Conservation (phyloP, 2,888 invertebrate genomes). For the Mimumesa dahlbomi region DNA sequence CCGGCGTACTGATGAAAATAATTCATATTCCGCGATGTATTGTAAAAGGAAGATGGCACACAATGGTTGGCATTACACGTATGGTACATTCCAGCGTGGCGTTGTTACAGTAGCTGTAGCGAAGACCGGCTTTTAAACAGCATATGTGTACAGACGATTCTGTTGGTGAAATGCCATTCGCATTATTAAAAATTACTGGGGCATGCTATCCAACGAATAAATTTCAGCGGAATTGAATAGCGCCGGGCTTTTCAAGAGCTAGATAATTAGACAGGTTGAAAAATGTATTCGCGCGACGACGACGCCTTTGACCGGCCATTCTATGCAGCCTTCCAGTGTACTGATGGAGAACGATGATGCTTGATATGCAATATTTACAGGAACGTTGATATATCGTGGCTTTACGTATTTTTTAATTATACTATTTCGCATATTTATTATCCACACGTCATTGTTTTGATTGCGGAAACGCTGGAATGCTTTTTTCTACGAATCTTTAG, state of each 20-base stretch:
- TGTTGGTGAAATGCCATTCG: slow-evolving; percentile 34
- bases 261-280: slow-evolving; percentile 66
- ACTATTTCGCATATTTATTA: no score
- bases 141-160: neutral
- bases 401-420: no score
- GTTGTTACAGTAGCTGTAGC: neutral
- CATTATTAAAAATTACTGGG: slow-evolving; percentile 61
- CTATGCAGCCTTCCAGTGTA: slow-evolving; percentile 7
- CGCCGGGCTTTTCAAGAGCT: slow-evolving; percentile 46
- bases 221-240: slow-evolving; percentile 59
- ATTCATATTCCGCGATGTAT: neutral
- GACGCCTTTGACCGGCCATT: slow-evolving; percentile 26
- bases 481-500: no score
- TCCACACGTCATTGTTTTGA: no score
- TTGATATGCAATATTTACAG: slow-evolving; percentile 36
- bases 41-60: neutral
- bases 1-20: neutral
- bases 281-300: slow-evolving; percentile 54
- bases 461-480: no score
- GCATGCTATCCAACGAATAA: slow-evolving; percentile 52
- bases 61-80: no score
- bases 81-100: neutral
- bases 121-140: neutral
- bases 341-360: slow-evolving; percentile 26
- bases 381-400: no score